Percentiles rank a stretch among this genome's conserved stretches.
phyloP scores from a whole-genome alignment of 1,140 invertebrate genomes.

The Physella acuta region DNA sequence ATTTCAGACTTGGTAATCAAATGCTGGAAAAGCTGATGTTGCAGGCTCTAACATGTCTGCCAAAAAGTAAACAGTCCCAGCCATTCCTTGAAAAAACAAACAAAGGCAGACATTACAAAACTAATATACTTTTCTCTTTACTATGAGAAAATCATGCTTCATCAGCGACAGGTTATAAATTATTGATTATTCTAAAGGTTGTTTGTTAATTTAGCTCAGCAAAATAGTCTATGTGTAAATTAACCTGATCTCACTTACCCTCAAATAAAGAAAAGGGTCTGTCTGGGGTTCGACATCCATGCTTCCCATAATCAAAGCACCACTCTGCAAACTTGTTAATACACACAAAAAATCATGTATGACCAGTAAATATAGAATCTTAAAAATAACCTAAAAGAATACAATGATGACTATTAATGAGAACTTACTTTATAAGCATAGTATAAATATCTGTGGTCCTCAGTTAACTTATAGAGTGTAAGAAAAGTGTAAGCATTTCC shows the following conservation, averaged over 20 bases:
- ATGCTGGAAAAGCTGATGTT: constrained; percentile 71
- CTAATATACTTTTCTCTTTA: too few species aligned
- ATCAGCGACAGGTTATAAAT: too few species aligned
- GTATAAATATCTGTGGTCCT: constrained; percentile 73
- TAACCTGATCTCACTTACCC: too few species aligned
- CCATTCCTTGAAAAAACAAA: constrained; percentile 60
- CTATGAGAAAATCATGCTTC: too few species aligned
- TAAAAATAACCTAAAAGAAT: too few species aligned
- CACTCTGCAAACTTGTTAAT: constrained; percentile 85
- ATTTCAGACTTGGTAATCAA: constrained; percentile 43
- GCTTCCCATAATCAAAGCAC: constrained; percentile 74
- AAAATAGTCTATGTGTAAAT: too few species aligned
- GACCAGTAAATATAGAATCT: too few species aligned
- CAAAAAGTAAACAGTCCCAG: constrained; percentile 71
- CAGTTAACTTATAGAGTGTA: constrained; percentile 76
- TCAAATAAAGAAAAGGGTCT: constrained; percentile 83
- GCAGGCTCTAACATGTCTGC: constrained; percentile 67
- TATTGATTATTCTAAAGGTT: too few species aligned
- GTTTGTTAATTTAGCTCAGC: too few species aligned
- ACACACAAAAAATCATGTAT: constrained; percentile 51
- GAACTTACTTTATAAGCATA: constrained; percentile 65
- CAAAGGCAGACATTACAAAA: too few species aligned
- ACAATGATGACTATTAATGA: background rate
- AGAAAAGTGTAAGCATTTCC: constrained; percentile 91
- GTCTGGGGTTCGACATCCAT: constrained; percentile 73